Evolutionary conservation across 2,797 vertebrate genomes (phyloP).

Genomic region (Cercopithecus mitis): DNA sequence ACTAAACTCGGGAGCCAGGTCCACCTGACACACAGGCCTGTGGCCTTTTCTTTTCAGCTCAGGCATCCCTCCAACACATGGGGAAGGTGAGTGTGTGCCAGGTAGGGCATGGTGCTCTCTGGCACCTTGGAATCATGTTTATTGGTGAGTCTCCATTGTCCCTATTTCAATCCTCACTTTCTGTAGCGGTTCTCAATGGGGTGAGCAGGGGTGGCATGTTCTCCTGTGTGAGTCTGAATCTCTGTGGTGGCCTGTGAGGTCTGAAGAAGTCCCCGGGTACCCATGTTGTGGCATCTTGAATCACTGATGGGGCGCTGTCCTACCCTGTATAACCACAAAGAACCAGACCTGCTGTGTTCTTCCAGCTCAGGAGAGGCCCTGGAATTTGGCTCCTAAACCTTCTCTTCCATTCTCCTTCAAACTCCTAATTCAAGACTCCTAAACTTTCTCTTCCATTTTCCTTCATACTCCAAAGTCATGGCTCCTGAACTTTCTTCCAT

Average conservation of each 20-base stretch:
- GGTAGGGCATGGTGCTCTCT: background rate
- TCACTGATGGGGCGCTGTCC: accelerated
- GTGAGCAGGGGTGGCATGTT: background rate
- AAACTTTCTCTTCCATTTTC: background rate
- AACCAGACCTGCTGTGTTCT: background rate
- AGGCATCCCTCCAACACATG: accelerated
- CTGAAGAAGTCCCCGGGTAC: background rate
- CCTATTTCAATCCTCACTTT: background rate
- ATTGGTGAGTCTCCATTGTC: background rate
- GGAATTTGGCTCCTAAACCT: background rate
- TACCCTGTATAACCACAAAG: background rate
- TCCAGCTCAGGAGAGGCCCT: background rate
- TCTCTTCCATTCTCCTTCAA: background rate
- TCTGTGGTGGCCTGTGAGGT: background rate
- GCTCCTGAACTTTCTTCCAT: background rate
- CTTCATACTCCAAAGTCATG: too few relatives aligned
- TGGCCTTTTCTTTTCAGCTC: background rate
- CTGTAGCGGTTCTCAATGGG: background rate
- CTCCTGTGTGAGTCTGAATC: background rate
- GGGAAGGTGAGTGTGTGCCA: accelerated
- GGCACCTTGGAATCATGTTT: background rate
- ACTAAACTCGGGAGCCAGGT: background rate
- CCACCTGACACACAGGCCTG: background rate
- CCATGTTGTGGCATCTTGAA: background rate
- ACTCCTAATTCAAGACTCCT: too few relatives aligned